phyloP scores from a whole-genome alignment of 1,140 invertebrate species.

The Drosophila sp. region DNA sequence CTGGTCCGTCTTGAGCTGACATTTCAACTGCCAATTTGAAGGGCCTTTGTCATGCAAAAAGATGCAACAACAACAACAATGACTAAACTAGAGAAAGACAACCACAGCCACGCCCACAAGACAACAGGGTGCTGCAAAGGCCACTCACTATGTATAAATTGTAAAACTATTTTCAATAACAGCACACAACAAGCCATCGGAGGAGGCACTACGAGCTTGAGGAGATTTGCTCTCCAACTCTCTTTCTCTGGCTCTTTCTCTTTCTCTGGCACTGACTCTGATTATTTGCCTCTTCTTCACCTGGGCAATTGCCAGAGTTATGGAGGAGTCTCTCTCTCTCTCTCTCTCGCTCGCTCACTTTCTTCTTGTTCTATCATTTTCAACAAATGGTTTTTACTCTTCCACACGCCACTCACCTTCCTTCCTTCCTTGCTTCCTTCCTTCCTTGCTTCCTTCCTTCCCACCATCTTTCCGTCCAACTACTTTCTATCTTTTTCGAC shows the following conservation, averaged over 20 bases:
- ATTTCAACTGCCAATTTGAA: conserved; percentile 79
- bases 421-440: not conserved
- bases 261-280: conserved; percentile 29
- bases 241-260: conserved; percentile 32
- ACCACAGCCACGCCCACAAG: conserved; percentile 41
- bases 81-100: conserved; percentile 1
- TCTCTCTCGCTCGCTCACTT: not conserved
- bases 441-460: conserved; percentile 3
- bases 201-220: conserved; percentile 33
- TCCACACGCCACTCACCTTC: not conserved
- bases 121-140: conserved; percentile 4
- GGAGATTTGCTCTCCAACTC: conserved; percentile 21
- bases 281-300: conserved; percentile 27
- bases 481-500: conserved; percentile 40
- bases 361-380: conserved; percentile 9
- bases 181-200: conserved; percentile 56
- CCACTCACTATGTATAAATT: conserved; percentile 63
- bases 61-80: conserved; percentile 21
- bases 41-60: conserved; percentile 73
- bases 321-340: not conserved
- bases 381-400: conserved; percentile 14
- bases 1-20: conserved; percentile 64
- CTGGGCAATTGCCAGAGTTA: conserved; percentile 17
- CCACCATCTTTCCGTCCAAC: conserved; percentile 47
- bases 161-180: conserved; percentile 80